Percentiles rank a stretch among this genome's conserved stretches.
phyloP scores from a whole-genome alignment of 2,888 invertebrate genomes.

The Hydraecia micacea region DNA sequence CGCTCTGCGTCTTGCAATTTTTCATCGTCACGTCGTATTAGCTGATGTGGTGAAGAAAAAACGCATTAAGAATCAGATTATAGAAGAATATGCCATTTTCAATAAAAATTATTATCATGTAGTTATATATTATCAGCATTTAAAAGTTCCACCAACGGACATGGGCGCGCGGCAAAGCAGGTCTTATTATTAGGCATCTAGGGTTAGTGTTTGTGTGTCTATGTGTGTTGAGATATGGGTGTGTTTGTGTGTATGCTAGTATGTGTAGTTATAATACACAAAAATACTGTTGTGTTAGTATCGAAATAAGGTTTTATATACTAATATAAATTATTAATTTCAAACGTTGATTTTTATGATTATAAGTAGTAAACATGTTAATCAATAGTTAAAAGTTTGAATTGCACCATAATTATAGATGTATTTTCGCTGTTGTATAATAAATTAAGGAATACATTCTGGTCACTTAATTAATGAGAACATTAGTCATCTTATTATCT shows the following conservation, averaged over 20 bases:
- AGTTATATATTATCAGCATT: neutral
- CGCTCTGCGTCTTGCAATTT: neutral
- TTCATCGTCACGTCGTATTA: neutral
- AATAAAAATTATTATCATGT: neutral
- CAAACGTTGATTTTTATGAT: neutral
- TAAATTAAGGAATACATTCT: neutral
- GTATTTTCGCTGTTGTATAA: constrained; percentile 10
- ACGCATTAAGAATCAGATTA: neutral
- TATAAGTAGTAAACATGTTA: neutral
- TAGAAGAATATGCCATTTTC: neutral
- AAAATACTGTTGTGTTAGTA: neutral
- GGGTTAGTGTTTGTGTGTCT: neutral
- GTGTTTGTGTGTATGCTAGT: neutral
- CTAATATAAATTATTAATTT: neutral
- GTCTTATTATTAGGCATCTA: neutral
- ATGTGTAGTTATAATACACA: constrained; percentile 8
- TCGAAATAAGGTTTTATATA: neutral
- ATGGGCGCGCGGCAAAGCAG: neutral
- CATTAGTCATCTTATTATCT: constrained; percentile 6
- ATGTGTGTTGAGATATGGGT: neutral
- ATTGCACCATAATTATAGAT: constrained; percentile 2
- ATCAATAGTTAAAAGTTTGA: neutral
- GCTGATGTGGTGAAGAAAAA: neutral
- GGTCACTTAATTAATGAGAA: neutral
- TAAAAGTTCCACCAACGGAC: neutral